Conservation (phyloP, 2,113 vertebrate genomes). For the Dipodomys spectabilis region DNA sequence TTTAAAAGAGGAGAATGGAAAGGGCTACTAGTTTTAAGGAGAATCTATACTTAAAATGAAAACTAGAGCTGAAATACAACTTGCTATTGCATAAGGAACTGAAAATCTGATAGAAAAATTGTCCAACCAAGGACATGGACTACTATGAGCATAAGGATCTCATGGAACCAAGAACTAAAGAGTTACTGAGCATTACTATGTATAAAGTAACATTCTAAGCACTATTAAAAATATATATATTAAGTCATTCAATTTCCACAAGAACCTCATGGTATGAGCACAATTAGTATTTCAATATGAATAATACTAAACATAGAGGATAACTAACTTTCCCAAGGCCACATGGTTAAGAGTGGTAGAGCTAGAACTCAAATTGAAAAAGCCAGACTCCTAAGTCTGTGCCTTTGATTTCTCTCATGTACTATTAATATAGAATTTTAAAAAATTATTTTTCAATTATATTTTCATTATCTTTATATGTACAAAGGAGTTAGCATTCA, state of each 20-base stretch:
- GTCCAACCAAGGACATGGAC: neutral
- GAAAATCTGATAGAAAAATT: slow-evolving; percentile 6
- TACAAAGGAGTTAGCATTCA: too few relatives aligned
- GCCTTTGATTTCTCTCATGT: neutral
- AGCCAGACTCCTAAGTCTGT: neutral
- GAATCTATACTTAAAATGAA: neutral
- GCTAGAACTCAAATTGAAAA: neutral
- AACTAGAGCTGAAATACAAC: neutral
- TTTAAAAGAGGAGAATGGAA: neutral
- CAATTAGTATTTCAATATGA: neutral
- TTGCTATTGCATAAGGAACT: neutral
- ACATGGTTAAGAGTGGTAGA: neutral
- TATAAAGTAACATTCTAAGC: neutral
- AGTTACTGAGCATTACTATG: neutral
- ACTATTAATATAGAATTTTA: too few relatives aligned
- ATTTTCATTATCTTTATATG: too few relatives aligned
- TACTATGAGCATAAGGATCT: neutral
- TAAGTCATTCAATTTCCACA: neutral
- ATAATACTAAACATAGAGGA: neutral
- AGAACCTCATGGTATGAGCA: neutral
- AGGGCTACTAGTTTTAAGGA: neutral
- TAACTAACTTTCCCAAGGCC: neutral
- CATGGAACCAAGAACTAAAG: neutral
- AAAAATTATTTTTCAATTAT: too few relatives aligned
- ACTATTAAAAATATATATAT: neutral